These are phyloP conservation scores for Micropoecilia bifurca DNA, from an alignment of 2,797 vertebrate species.

Conservation along the genomic window DNA sequence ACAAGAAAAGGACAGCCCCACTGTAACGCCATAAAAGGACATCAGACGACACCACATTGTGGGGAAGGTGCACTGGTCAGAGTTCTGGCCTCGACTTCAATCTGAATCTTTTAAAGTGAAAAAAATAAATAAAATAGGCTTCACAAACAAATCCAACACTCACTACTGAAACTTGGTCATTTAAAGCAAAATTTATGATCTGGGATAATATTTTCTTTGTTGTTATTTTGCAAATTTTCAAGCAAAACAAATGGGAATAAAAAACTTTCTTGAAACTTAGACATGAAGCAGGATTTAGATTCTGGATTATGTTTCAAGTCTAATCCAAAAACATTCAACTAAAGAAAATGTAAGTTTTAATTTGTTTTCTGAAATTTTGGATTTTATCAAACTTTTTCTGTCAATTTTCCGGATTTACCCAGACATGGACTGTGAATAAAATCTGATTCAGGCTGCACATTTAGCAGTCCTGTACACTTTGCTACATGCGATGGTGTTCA, in stretches of 20 bases:
- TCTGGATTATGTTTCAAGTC: not conserved
- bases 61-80: conserved; percentile 54
- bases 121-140: conserved; percentile 6
- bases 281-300: not conserved
- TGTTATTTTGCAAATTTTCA: not conserved
- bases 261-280: not conserved
- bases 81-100: conserved; percentile 48
- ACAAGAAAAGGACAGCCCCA: conserved; percentile 20
- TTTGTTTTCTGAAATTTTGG: not conserved
- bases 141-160: conserved; percentile 25
- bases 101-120: conserved; percentile 21
- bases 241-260: not conserved
- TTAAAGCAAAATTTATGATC: not conserved
- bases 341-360: not conserved
- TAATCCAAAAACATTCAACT: not conserved
- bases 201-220: too few relatives aligned
- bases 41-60: conserved; percentile 28
- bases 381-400: not conserved
- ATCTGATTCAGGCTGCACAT: not conserved
- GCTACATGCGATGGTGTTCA: not conserved
- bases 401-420: not conserved
- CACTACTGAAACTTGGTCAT: not conserved
- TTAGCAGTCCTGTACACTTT: not conserved
- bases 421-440: not conserved
- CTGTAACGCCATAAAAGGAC: conserved; percentile 42